A percentile compares a stretch with the other conserved stretches of the same genome.
Conservation (phyloP, 2,888 invertebrate species). For the Hedya salicella region DNA sequence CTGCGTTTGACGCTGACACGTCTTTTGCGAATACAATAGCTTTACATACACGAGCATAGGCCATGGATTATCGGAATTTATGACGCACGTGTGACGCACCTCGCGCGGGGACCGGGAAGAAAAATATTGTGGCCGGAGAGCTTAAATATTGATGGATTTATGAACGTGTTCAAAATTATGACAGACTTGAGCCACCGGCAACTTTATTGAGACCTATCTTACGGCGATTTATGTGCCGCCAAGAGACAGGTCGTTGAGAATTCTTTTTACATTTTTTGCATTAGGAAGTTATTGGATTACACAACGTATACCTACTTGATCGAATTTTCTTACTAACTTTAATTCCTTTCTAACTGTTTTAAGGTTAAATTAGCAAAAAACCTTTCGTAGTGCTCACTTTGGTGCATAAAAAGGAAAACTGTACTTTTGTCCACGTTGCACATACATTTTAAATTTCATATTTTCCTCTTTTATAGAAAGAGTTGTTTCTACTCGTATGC, state of each 20-base stretch:
- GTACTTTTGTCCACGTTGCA: too few species aligned
- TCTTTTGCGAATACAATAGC: too few species aligned
- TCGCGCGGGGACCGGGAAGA: conserved; percentile 63
- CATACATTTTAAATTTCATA: too few species aligned
- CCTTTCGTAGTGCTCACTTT: too few species aligned
- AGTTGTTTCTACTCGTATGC: too few species aligned
- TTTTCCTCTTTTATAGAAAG: too few species aligned
- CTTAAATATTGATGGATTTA: conserved; percentile 84
- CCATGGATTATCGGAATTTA: conserved; percentile 80
- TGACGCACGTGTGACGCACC: conserved; percentile 79
- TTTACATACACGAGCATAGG: conserved; percentile 67
- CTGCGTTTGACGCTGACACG: too few species aligned
- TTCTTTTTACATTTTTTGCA: not conserved
- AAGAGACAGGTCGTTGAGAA: not conserved
- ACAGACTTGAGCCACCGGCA: conserved; percentile 70
- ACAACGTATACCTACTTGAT: not conserved
- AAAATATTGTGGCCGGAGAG: conserved; percentile 79
- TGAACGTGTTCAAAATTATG: conserved; percentile 81
- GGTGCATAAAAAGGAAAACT: too few species aligned
- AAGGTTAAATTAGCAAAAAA: too few species aligned
- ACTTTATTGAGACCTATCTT: conserved; percentile 79
- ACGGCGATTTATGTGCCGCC: conserved; percentile 66
- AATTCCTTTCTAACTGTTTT: not conserved
- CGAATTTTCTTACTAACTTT: not conserved
- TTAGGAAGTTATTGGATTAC: not conserved